These are phyloP conservation scores for Mirza zaza DNA, from an alignment of 2,113 vertebrate species.

Conservation along the genomic window DNA sequence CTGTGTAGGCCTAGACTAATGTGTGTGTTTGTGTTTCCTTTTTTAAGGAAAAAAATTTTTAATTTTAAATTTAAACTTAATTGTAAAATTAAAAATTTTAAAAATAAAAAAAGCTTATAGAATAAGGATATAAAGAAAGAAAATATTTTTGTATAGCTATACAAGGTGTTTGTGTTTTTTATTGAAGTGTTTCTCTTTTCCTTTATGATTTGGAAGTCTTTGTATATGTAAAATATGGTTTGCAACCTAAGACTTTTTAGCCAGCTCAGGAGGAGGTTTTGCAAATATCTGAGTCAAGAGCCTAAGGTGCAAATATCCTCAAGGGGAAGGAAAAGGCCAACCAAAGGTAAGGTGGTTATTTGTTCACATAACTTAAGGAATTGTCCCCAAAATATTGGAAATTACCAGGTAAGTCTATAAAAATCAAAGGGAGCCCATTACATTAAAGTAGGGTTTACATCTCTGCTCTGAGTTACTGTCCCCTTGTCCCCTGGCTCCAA, in stretches of 20 bases:
- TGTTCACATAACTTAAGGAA: neutral
- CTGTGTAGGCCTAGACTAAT: too few relatives aligned
- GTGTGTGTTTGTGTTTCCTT: too few relatives aligned
- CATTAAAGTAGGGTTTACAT: constrained; percentile 40
- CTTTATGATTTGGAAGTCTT: neutral
- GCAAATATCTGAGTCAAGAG: neutral
- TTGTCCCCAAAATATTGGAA: neutral
- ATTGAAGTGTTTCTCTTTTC: neutral
- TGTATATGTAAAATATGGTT: neutral
- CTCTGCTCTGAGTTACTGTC: neutral
- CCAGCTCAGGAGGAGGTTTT: neutral
- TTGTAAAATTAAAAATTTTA: too few relatives aligned
- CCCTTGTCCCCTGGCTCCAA: neutral
- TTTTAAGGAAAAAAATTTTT: too few relatives aligned
- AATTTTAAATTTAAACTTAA: too few relatives aligned
- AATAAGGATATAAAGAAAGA: too few relatives aligned
- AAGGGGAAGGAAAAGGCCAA: neutral
- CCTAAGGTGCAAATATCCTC: neutral
- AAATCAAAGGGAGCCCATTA: constrained; percentile 46
- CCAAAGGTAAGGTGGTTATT: neutral
- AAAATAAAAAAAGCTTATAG: too few relatives aligned
- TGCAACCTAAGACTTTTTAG: neutral
- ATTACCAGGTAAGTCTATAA: constrained; percentile 65
- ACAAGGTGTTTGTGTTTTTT: neutral
- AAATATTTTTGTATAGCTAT: neutral